A percentile compares a stretch with the other conserved stretches of the same genome.
phyloP scores from a whole-genome alignment of 2,888 invertebrate genomes.

The Eupithecia abbreviata region DNA sequence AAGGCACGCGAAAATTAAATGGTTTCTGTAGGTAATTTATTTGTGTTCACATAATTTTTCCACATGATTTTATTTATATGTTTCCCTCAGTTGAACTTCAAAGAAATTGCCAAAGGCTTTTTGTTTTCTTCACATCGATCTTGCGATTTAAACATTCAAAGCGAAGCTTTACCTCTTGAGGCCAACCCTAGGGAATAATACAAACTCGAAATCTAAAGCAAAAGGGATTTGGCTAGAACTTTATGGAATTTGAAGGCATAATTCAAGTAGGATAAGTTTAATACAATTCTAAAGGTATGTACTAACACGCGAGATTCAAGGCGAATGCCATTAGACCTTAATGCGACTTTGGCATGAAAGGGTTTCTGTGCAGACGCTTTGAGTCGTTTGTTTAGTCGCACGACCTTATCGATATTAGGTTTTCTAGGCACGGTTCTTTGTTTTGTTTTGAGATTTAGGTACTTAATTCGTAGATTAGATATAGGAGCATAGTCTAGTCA shows the following conservation, averaged over 20 bases:
- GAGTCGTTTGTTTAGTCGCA: conserved; percentile 6
- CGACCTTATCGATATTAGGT: not conserved
- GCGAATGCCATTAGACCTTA: conserved; percentile 19
- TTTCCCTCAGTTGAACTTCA: conserved; percentile 1
- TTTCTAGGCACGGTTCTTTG: conserved; percentile 2
- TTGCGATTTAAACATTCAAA: conserved; percentile 26
- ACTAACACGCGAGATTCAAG: conserved; percentile 22
- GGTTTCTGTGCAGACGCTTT: conserved; percentile 15
- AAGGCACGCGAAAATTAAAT: not conserved
- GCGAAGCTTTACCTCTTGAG: conserved; percentile 26
- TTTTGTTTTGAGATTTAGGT: not conserved
- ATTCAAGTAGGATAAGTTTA: conserved; percentile 23
- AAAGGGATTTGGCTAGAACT: conserved; percentile 28
- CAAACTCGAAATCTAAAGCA: conserved; percentile 32
- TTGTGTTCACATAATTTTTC: not conserved
- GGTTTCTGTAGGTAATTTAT: not conserved
- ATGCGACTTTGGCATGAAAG: conserved; percentile 27
- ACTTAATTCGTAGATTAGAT: not conserved
- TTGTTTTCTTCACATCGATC: not conserved
- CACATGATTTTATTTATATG: not conserved
- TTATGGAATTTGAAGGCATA: conserved; percentile 30
- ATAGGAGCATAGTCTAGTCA: not conserved
- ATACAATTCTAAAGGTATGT: conserved; percentile 22
- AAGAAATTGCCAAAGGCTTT: not conserved
- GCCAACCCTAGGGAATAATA: conserved; percentile 27